Evolutionary conservation across 1,140 invertebrate species (phyloP).

Genomic region (Chrysomallon squamiferum): DNA sequence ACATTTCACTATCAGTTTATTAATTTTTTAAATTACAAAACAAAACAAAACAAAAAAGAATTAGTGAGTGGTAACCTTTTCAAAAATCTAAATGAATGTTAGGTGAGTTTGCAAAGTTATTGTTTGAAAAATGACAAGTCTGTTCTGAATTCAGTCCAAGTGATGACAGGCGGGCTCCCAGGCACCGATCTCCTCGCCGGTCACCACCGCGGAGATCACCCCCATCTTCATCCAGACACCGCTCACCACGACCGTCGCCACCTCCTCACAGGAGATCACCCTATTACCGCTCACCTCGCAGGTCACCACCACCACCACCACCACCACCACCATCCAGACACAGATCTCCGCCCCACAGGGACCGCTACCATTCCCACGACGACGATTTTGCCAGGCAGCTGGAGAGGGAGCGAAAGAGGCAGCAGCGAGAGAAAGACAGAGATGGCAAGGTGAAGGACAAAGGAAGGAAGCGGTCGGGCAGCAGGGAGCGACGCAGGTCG

Average conservation of each 20-base stretch:
- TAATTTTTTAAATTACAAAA: background rate
- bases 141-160: too few species aligned
- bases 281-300: slow-evolving; percentile 7
- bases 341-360: background rate
- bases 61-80: too few species aligned
- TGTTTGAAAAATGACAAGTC: too few species aligned
- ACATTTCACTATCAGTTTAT: background rate
- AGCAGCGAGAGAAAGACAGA: slow-evolving; percentile 36
- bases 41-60: too few species aligned
- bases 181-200: slow-evolving; percentile 3
- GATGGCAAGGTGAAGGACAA: slow-evolving; percentile 12
- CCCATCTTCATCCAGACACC: background rate
- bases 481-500: slow-evolving; percentile 8
- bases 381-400: slow-evolving; percentile 50
- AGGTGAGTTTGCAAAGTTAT: too few species aligned
- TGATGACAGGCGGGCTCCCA: background rate
- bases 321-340: background rate
- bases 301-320: slow-evolving; percentile 9
- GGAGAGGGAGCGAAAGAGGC: slow-evolving; percentile 47
- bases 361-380: background rate
- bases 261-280: slow-evolving; percentile 5
- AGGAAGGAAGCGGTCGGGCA: background rate
- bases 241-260: slow-evolving; percentile 7
- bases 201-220: slow-evolving; percentile 22
- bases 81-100: too few species aligned